These are phyloP conservation scores for Nysson spinosus DNA, from an alignment of 2,888 invertebrate species.

Conservation along the genomic window DNA sequence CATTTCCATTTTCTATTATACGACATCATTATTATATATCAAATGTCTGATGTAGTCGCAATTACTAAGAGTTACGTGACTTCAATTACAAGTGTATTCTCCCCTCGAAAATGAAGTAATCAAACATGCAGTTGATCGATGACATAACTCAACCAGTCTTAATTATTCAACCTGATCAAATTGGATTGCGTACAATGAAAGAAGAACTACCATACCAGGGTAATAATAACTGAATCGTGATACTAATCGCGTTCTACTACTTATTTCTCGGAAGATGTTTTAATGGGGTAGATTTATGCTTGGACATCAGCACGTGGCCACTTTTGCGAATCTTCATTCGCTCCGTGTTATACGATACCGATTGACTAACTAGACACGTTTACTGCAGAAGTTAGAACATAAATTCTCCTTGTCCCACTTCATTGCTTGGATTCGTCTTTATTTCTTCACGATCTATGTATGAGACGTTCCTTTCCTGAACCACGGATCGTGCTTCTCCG, in stretches of 20 bases:
- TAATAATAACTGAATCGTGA: neutral
- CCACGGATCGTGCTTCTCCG: too few species aligned
- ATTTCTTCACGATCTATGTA: neutral
- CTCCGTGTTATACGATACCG: neutral
- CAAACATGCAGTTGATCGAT: too few species aligned
- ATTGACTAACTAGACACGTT: neutral
- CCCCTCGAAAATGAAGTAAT: too few species aligned
- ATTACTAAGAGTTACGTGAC: too few species aligned
- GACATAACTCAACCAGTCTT: too few species aligned
- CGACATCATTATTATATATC: too few species aligned
- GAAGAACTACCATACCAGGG: neutral
- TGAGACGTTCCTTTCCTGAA: too few species aligned
- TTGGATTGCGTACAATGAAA: too few species aligned
- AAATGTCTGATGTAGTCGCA: too few species aligned
- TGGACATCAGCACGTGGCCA: neutral
- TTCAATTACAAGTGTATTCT: too few species aligned
- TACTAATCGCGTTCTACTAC: neutral
- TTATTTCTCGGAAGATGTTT: neutral
- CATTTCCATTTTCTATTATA: too few species aligned
- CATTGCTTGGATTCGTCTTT: neutral
- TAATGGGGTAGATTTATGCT: constrained; percentile 1
- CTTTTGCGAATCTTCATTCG: neutral
- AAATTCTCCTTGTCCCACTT: neutral
- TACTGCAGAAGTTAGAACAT: neutral
- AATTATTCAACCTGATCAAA: too few species aligned